Conservation (phyloP, 2,888 invertebrate species). For the Rhamphomyia laevipes region DNA sequence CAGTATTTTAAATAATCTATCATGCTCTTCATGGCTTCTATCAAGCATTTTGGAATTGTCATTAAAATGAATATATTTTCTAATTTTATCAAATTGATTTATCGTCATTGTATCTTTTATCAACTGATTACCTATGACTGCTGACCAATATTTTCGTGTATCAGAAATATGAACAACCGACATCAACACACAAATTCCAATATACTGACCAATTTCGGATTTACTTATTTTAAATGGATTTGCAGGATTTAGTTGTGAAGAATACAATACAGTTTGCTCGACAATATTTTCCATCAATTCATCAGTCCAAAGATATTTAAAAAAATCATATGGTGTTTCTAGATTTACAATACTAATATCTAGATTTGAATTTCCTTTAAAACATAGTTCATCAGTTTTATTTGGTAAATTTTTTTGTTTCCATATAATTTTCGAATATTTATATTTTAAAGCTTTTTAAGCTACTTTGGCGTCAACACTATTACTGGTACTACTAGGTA, state of each 20-base stretch:
- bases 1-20: slow-evolving; percentile 13
- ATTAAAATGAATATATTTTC: slow-evolving; percentile 11
- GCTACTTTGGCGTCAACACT: not conserved
- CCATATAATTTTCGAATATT: not conserved
- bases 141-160: slow-evolving; percentile 3
- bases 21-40: slow-evolving; percentile 8
- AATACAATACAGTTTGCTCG: not conserved
- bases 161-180: not conserved
- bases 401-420: not conserved
- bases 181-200: slow-evolving; percentile 2
- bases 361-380: not conserved
- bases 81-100: slow-evolving; percentile 11
- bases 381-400: not conserved
- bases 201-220: slow-evolving; percentile 5
- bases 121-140: not conserved
- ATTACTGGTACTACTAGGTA: not conserved
- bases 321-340: not conserved
- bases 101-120: slow-evolving; percentile 4
- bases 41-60: slow-evolving; percentile 5
- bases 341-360: not conserved
- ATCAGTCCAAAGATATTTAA: not conserved
- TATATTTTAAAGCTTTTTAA: not conserved
- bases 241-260: not conserved
- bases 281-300: not conserved
- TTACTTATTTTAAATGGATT: not conserved